phyloP scores from a whole-genome alignment of 1,140 invertebrate genomes.

The Tachypleus tridentatus region DNA sequence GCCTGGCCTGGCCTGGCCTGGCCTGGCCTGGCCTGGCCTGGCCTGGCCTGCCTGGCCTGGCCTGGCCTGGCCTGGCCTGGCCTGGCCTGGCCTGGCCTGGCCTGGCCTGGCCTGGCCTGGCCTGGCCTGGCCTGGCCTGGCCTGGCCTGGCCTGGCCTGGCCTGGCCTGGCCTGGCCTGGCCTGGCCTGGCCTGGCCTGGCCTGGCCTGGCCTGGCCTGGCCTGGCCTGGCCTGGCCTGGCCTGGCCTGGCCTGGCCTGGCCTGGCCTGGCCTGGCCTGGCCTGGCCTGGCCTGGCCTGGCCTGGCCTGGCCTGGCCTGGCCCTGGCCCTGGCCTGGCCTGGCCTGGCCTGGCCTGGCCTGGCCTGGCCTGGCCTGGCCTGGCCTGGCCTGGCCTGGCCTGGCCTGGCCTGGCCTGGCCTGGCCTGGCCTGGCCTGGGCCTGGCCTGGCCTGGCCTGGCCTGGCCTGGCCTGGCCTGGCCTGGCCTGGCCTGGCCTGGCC shows the following conservation, averaged over 20 bases:
- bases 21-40: conserved; percentile 23
- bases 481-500: conserved; percentile 26
- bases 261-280: conserved; percentile 25
- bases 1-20: conserved; percentile 20
- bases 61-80: conserved; percentile 24
- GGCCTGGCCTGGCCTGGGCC: conserved; percentile 24
- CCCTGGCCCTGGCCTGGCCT: too few species aligned
- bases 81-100: conserved; percentile 25
- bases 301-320: too few species aligned
- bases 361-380: conserved; percentile 23
- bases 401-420: conserved; percentile 22
- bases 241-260: conserved; percentile 23
- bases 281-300: conserved; percentile 20
- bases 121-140: conserved; percentile 26
- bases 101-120: conserved; percentile 26
- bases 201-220: conserved; percentile 20
- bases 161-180: conserved; percentile 25
- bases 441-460: conserved; percentile 23
- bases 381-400: conserved; percentile 23
- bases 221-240: conserved; percentile 17
- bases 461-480: conserved; percentile 26
- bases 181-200: conserved; percentile 22
- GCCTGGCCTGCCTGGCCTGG: conserved; percentile 23
- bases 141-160: conserved; percentile 22
- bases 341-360: conserved; percentile 25